phyloP scores from a whole-genome alignment of 2,113 vertebrate species.

The Oncorhynchus nerka region DNA sequence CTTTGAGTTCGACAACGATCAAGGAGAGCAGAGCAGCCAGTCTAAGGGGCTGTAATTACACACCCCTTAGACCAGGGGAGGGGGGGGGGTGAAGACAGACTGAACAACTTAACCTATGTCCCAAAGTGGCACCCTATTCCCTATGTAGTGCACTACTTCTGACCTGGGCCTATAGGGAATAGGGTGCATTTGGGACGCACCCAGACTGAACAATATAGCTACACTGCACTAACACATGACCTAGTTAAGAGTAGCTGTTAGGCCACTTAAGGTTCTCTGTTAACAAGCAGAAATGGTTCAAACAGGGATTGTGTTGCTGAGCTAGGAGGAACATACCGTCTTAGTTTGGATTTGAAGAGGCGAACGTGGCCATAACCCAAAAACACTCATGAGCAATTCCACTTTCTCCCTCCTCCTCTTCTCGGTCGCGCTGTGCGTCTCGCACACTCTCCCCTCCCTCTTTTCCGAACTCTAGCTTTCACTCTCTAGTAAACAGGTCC shows the following conservation, averaged over 20 bases:
- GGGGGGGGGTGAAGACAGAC: not conserved
- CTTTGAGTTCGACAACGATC: not conserved
- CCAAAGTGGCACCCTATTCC: too few species aligned
- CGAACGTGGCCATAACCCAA: not conserved
- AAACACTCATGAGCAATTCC: not conserved
- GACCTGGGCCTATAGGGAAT: too few species aligned
- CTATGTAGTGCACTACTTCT: too few species aligned
- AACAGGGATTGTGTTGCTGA: not conserved
- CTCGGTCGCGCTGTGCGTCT: not conserved
- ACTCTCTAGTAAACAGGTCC: not conserved
- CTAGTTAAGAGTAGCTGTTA: too few species aligned
- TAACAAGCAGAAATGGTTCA: not conserved
- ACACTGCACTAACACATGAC: too few species aligned
- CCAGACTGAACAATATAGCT: too few species aligned
- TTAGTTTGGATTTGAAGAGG: too few species aligned
- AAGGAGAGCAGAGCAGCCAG: not conserved
- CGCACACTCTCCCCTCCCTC: not conserved
- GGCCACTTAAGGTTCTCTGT: too few species aligned
- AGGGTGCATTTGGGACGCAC: too few species aligned
- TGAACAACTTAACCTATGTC: not conserved
- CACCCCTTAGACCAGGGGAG: not conserved
- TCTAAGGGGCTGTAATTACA: not conserved
- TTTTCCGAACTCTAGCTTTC: not conserved
- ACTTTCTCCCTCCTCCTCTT: not conserved
- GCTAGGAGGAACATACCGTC: not conserved